Percentiles rank a stretch among this genome's conserved stretches.
These are phyloP conservation scores for Bathybates hornii DNA, from an alignment of 2,113 vertebrate genomes.

Conservation along the genomic window DNA sequence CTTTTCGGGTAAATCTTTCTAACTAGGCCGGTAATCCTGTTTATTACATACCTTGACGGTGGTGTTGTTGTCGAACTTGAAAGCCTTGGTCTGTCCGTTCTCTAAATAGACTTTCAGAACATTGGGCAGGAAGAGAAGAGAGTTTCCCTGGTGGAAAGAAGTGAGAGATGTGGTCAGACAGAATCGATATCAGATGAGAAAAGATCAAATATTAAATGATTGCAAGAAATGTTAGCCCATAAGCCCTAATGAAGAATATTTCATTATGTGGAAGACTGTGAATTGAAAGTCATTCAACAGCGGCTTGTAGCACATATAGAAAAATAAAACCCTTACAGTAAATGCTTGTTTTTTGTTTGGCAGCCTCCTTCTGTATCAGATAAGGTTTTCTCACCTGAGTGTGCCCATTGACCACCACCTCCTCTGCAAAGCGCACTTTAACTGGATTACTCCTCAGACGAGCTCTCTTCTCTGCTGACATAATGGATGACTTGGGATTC, in stretches of 20 bases:
- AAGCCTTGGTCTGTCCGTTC: conserved; percentile 98
- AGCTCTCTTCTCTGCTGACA: conserved; percentile 94
- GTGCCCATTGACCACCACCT: conserved; percentile 91
- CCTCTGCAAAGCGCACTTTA: conserved; percentile 95
- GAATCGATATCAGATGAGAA: neutral
- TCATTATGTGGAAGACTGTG: neutral
- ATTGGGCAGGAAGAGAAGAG: conserved; percentile 94
- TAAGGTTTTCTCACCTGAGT: conserved; percentile 78
- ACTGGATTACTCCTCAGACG: conserved; percentile 91
- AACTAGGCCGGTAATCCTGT: neutral
- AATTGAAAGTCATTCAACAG: neutral
- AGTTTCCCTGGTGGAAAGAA: conserved; percentile 84
- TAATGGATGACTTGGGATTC: conserved; percentile 95
- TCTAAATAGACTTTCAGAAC: conserved; percentile 96
- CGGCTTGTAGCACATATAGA: neutral
- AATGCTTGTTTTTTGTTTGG: neutral
- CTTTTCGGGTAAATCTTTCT: neutral
- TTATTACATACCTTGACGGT: conserved; percentile 84
- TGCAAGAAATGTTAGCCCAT: neutral
- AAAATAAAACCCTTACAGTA: neutral
- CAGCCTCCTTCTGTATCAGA: neutral
- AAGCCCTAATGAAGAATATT: neutral
- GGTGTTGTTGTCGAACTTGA: conserved; percentile 89
- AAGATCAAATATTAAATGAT: neutral
- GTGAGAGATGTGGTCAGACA: neutral